Evolutionary conservation across 2,888 invertebrate genomes (phyloP).

Genomic region (Blastobasis adustella): DNA sequence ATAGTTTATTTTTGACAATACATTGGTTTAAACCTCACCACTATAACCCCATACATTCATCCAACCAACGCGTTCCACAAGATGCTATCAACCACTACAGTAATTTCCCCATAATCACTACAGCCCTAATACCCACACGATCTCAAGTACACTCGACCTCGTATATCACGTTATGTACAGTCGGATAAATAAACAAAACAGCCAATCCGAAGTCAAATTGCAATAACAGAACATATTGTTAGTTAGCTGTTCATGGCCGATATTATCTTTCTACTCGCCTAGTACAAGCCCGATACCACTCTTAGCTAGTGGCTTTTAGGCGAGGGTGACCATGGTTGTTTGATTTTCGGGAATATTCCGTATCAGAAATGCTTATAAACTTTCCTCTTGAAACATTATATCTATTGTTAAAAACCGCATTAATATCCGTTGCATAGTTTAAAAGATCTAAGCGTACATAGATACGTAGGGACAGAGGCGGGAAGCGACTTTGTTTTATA

Average conservation of each 20-base stretch:
- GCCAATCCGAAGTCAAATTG: slow-evolving; percentile 28
- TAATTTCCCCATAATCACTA: neutral
- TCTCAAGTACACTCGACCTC: slow-evolving; percentile 28
- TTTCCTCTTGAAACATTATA: no score
- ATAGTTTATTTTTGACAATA: no score
- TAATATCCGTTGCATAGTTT: no score
- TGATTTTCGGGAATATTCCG: no score
- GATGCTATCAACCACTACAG: neutral
- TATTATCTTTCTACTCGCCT: slow-evolving; percentile 62
- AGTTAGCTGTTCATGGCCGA: slow-evolving; percentile 30
- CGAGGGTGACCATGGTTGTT: slow-evolving; percentile 22
- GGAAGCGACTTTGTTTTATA: no score
- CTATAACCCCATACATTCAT: no score
- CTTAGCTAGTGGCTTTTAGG: slow-evolving; percentile 30
- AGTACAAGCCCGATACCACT: slow-evolving; percentile 44
- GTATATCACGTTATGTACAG: slow-evolving; percentile 24
- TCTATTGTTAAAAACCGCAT: no score
- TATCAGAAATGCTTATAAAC: no score
- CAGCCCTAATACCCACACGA: neutral
- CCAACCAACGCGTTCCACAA: no score
- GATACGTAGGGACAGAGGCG: no score
- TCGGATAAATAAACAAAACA: slow-evolving; percentile 33
- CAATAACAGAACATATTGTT: slow-evolving; percentile 54
- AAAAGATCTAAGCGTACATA: no score
- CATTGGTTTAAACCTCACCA: no score